phyloP scores from a whole-genome alignment of 2,888 invertebrate genomes.

The Nephrotoma flavescens region DNA sequence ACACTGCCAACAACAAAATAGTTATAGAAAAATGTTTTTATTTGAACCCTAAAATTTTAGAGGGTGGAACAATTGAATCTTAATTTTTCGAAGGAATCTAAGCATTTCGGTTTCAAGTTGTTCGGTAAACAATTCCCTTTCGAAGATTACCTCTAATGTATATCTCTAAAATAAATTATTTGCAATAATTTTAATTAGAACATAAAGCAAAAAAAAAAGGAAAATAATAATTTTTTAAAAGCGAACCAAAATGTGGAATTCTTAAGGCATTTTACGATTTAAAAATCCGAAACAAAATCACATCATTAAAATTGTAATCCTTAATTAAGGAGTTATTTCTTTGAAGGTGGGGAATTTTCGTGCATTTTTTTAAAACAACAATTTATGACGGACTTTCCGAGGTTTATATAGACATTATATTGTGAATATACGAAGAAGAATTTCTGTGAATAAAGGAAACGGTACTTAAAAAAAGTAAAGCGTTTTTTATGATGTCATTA shows the following conservation, averaged over 20 bases:
- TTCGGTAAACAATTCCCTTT: too few relatives aligned
- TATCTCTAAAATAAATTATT: background rate
- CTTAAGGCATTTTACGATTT: background rate
- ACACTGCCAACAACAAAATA: too few relatives aligned
- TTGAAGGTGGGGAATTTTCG: background rate
- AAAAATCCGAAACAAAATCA: background rate
- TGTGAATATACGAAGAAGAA: background rate
- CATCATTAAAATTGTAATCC: background rate
- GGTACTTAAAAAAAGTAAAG: background rate
- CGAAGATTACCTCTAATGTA: background rate
- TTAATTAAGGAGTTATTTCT: background rate
- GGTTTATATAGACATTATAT: background rate
- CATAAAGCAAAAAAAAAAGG: background rate
- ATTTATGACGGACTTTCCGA: too few relatives aligned
- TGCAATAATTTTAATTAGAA: background rate
- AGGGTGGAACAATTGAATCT: too few relatives aligned
- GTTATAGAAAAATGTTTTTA: too few relatives aligned
- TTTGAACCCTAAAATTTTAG: too few relatives aligned
- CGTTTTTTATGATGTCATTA: background rate
- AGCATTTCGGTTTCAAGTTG: too few relatives aligned
- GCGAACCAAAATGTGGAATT: background rate
- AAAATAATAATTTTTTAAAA: background rate
- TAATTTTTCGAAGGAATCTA: too few relatives aligned
- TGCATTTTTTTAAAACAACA: too few relatives aligned
- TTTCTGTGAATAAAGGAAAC: background rate